Evolutionary conservation across 1,140 invertebrate species (phyloP), one percentile per base, ranked within the genome.

Genomic region (Grapholita molesta): DNA sequence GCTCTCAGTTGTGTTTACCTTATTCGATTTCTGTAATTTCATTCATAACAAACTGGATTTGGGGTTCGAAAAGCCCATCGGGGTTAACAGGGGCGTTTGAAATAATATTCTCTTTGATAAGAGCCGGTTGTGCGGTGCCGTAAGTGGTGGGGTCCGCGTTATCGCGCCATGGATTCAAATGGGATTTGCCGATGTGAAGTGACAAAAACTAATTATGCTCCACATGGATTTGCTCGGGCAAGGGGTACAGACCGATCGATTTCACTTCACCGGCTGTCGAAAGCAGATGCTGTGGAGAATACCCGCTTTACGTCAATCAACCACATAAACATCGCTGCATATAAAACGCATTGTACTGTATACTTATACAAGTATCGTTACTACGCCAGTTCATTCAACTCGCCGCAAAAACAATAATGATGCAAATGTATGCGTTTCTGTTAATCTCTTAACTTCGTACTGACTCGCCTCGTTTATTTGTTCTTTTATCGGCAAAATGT

Each of bases 11-110:
- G 86, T 91, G 86, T 91, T 90, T 90, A 91, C 89, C 83, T 91
- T 91, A 91, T 91, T 91, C 88, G 89, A 91, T 91, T 91, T 90
- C 88, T 90, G 86, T 91, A 91, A 91, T 91, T 91, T 91, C 89
- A 90, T 91, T 91, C 89, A 91, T 91, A 89, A 89, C 86, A 91
- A 91, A 91, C 89, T 86, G 88, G 89, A 91, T 91, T 91, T 88
- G 82, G 89, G 88, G 86, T 84, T 86, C 79, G 76, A 77, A 85
- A 87, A 86, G 83, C 85, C 84, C 82, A 84, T 86, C 82, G 85
- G 88, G 84, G 83, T 85, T 88, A 87, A 88, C 86, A 88, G 85
- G 88, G 88, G 89, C 84, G 88, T 91, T 91, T 91, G 86, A 89
- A 91, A 91, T 91, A 91, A 91, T 91, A 91, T 90, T 90, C 89